Base-by-base conservation (phyloP, 2,888 invertebrate genomes). In the Oegoconia quadripuncta region DNA sequence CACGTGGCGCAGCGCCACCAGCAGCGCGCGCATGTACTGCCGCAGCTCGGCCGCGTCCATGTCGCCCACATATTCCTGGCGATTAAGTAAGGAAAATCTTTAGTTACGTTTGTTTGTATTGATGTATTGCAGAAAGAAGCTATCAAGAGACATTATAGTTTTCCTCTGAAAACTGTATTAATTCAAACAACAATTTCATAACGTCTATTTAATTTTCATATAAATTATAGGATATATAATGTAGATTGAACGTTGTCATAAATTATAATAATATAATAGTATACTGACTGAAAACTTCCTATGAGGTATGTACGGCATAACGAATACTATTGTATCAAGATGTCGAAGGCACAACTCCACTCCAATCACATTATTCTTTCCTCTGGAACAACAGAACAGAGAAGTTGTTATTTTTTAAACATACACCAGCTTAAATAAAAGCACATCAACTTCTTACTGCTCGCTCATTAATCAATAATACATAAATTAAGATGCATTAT, bases 291-390 rank as follows among this genome's bases (percentile, higher is more conserved):
- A 89, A 76, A 95, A 96, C 57, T 91, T 92, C 59, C 91, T 91
- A 70, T 97, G 96, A 46, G 91, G 91, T 87, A 96, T 91, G 67
- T 93, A 96, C 2, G 96, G 96, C 97, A 97, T 96, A 33, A 96
- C 90, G 72, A 97, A 94, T 35, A 94, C 94, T 44, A 96, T 92
- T 40, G 94, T 93, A 59, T 95, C 95, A 46, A 90, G 88, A 57
- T 92, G 89, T 36, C 96, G 89, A 32, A 96, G 79, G 63, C 95
- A 95, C 47, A 94, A 81, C 50, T 94, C 91, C 41, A 96, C 90
- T 34, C 94, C 94, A 54, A 94, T 94, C 11, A 97, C 93, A 86
- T 97, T 92, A 64, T 94, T 91, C 41, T 86, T 87, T 13, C 96
- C 97, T 2, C 96, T 95, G 76, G 43, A 89, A 89, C 46, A 43